Conservation (phyloP, 1,140 invertebrate species). For the Heliconius himera region DNA sequence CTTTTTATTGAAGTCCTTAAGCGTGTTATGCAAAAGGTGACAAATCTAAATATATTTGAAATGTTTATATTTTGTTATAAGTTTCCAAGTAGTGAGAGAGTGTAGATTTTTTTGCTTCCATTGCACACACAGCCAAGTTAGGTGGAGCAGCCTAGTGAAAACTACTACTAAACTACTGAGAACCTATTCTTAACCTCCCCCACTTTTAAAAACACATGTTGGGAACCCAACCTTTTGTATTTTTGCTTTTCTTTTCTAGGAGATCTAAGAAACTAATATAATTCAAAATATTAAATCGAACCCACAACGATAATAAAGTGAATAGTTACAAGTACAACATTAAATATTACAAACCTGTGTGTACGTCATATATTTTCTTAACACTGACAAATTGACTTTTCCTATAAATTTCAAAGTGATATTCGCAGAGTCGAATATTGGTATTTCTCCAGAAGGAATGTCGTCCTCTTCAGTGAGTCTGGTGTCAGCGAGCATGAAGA, state of each 20-base stretch:
- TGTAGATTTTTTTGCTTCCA: neutral
- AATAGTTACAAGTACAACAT: neutral
- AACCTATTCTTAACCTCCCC: too few relatives aligned
- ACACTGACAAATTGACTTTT: conserved; percentile 83
- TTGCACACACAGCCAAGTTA: neutral
- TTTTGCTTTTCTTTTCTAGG: too few relatives aligned
- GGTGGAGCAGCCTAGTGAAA: too few relatives aligned
- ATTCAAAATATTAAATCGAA: too few relatives aligned
- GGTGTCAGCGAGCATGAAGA: conserved; percentile 87
- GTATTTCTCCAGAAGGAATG: conserved; percentile 84
- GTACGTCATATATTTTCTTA: conserved; percentile 87
- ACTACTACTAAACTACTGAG: too few relatives aligned
- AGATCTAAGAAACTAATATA: too few relatives aligned
- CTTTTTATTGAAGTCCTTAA: neutral
- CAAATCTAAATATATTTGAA: too few relatives aligned
- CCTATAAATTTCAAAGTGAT: conserved; percentile 84
- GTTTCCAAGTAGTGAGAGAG: too few relatives aligned
- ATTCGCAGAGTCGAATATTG: conserved; percentile 86
- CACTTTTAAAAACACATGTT: too few relatives aligned
- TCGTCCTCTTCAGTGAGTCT: conserved; percentile 83
- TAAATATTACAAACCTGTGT: conserved; percentile 69
- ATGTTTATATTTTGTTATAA: too few relatives aligned
- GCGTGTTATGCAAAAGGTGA: neutral
- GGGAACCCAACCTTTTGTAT: too few relatives aligned
- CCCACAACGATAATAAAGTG: neutral